Base-by-base conservation (phyloP, 2,113 vertebrate species). In the Phalacrocorax aristotelis region DNA sequence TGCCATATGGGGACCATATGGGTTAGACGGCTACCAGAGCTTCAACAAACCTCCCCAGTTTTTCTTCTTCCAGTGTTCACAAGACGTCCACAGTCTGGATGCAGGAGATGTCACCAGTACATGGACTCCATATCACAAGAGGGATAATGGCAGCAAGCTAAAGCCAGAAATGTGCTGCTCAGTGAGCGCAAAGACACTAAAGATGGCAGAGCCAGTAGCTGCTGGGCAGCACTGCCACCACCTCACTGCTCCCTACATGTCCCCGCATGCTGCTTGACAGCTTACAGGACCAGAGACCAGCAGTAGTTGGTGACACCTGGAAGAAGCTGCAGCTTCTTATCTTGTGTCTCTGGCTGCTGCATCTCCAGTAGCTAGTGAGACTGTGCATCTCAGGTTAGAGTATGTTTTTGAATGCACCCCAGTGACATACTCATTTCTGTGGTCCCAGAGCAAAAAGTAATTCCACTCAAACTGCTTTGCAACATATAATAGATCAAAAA, bases 221-320 rank as follows among this genome's bases (percentile, higher is more conserved):
- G 38, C 58, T 61, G 44, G 46, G 12, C 0, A 5, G 22, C 40
- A 32, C 25, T 77, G 58, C 25, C 40, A 71, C 19, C 26, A 29
- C 57, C 52, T 83, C n/a, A 49, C 38, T 71, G 61, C 26, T 93
- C 29, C 60, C 18, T 60, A 9, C 19, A 2, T 72, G 61, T 7
- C 27, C 70, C 55, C 0, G 0, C 9, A 16, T 14, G 44, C 27
- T 72, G 22, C 36, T 69, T 1, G 1, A 7, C 3, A 17, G n/a
- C 10, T 40, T 81, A 30, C 17, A 27, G 60, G 30, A 60, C 32
- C 19, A 15, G 75, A 36, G 15, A 55, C 29, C 20, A 66, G 65
- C 48, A 48, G 44, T 44, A 40, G 29, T 2, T 69, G 23, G 32
- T 86, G 68, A 76, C 44, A 65, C 6, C 26, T 78, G 57, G 19